Conservation (phyloP, 2,113 vertebrate species). For the Alaudala cheleensis region DNA sequence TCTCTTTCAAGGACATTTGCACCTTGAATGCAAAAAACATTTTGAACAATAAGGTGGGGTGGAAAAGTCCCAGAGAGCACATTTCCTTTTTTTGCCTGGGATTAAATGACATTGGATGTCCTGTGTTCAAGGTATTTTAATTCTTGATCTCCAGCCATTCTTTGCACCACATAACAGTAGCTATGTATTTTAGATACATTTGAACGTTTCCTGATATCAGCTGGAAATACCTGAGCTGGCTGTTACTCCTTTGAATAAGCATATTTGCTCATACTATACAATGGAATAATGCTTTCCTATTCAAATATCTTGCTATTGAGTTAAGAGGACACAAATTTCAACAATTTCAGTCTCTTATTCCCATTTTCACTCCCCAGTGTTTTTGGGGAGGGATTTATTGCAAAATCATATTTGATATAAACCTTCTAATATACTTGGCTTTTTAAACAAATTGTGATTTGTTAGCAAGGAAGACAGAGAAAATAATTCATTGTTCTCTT, state of each 20-base stretch:
- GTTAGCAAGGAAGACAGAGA: background rate
- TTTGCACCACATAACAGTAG: background rate
- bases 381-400: background rate
- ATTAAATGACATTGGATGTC: slow-evolving; percentile 25
- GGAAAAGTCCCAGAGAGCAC: background rate
- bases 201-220: background rate
- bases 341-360: background rate
- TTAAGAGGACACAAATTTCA: background rate
- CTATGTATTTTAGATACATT: slow-evolving; percentile 42
- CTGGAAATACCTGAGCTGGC: background rate
- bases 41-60: background rate
- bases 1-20: background rate
- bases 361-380: background rate
- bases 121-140: background rate
- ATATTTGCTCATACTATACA: background rate
- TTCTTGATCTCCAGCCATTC: background rate
- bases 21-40: background rate
- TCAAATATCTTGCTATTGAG: background rate
- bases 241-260: background rate
- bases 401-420: background rate
- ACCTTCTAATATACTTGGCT: background rate
- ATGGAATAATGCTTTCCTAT: background rate
- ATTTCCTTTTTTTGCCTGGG: background rate
- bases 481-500: background rate
- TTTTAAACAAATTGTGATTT: background rate